Base-by-base conservation (phyloP, 2,888 invertebrate genomes). In the Ametastegia equiseti region DNA sequence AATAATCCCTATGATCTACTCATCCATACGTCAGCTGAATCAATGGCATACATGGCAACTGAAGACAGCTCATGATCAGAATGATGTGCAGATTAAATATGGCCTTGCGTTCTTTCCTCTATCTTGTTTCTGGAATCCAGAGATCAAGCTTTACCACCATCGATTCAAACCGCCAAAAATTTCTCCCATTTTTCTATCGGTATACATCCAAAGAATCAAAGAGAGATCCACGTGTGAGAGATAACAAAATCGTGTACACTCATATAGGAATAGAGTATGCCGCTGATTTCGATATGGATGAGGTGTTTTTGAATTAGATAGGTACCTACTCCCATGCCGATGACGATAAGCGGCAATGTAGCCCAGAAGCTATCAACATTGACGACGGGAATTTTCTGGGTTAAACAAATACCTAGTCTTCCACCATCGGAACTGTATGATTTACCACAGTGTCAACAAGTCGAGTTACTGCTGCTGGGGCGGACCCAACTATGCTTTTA, bases 361-460 rank as follows among this genome's bases (percentile, higher is more conserved):
- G 27, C 7, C 63, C 47, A 71, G 15, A 23, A 42, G 47, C 23
- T 71, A 47, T 45, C 45, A 45, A 54, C 50, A 19, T 27, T 13
- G 75, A 33, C 73, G 30, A 50, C 33, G 54, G 45, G 15, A 36
- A 13, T 30, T 54, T 75, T 78, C 60, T 78, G 60, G 78, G 78
- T 78, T 63, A 78, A 27, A 47, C 60, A 78, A 78, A 78, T 27
- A n/a, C n/a, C n/a, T n/a, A 63, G 27, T 78, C 39, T 54, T 54
- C 36, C 13, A 54, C 36, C 50, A 36, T 36, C 75, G 54, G 36
- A 75, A 9, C 75, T n/a, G n/a, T 47, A 75, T 54, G 75, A 75
- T 75, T 75, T 75, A 75, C 75, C 75, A 75, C 75, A 36, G 50
- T 75, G 75, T 75, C 75, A 75, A 75, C 75, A 75, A 54, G 39